These are phyloP conservation scores for Bathynomus jamesi DNA, from an alignment of 1,140 invertebrate genomes.

Conservation along the genomic window DNA sequence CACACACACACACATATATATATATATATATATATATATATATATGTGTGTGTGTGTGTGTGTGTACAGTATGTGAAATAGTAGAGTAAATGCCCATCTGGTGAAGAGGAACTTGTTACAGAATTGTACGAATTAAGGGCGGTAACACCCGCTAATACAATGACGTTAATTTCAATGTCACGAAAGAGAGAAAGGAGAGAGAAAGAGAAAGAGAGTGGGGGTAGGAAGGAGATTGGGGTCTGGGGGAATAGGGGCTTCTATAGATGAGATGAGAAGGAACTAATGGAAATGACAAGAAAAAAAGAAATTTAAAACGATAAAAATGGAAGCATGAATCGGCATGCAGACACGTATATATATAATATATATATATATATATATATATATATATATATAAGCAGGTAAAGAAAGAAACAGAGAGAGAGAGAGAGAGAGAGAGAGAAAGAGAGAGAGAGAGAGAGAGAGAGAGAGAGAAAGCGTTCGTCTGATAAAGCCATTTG, in stretches of 20 bases:
- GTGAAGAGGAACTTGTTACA: too few relatives aligned
- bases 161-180: too few relatives aligned
- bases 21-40: neutral
- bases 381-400: neutral
- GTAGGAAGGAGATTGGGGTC: too few relatives aligned
- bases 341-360: constrained; percentile 4
- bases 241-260: too few relatives aligned
- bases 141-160: too few relatives aligned
- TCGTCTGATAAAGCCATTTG: neutral
- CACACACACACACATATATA: neutral
- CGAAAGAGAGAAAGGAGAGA: too few relatives aligned
- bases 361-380: neutral
- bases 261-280: too few relatives aligned
- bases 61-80: too few relatives aligned
- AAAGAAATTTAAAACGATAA: neutral
- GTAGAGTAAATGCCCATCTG: too few relatives aligned
- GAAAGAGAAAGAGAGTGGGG: too few relatives aligned
- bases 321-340: neutral
- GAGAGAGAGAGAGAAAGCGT: neutral
- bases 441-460: neutral
- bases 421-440: neutral
- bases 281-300: neutral
- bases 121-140: too few relatives aligned
- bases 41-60: too few relatives aligned
- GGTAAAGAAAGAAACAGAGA: neutral